A percentile compares a stretch with the other conserved stretches of the same genome.
Conservation (phyloP, 2,113 vertebrate genomes). For the Tympanuchus pallidicinctus region DNA sequence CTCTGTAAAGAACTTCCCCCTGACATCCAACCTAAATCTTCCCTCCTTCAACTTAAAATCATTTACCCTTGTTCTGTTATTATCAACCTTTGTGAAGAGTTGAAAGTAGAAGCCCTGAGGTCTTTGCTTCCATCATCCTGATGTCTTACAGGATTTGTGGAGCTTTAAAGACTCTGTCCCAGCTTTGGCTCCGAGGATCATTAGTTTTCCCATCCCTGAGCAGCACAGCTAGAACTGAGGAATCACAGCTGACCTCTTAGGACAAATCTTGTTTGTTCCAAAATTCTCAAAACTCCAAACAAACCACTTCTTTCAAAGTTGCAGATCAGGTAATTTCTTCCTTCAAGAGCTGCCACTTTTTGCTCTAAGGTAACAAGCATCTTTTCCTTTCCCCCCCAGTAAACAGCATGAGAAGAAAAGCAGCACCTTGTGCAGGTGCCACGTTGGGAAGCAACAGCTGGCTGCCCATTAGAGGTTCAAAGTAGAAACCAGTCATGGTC, state of each 20-base stretch:
- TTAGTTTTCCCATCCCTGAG: neutral
- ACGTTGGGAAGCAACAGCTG: neutral
- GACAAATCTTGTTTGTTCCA: neutral
- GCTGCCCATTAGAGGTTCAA: neutral
- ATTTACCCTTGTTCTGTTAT: too few relatives aligned
- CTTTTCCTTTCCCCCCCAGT: neutral
- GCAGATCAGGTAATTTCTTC: neutral
- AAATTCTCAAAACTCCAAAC: neutral
- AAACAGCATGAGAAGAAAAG: neutral
- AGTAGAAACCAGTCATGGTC: neutral
- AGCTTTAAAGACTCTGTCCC: neutral
- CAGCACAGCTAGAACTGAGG: neutral
- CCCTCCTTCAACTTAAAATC: too few relatives aligned
- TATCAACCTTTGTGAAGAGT: too few relatives aligned
- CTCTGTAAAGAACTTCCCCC: too few relatives aligned
- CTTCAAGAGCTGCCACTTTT: neutral
- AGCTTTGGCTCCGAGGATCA: neutral
- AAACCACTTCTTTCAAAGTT: neutral
- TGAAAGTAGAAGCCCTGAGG: neutral
- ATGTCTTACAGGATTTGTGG: neutral
- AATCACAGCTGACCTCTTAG: neutral
- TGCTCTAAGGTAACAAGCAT: neutral
- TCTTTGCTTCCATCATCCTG: fast-evolving
- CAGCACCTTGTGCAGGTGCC: neutral
- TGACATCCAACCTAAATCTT: too few relatives aligned